Evolutionary conservation across 2,797 vertebrate species (phyloP).

Genomic region (Decapterus maruadsi): DNA sequence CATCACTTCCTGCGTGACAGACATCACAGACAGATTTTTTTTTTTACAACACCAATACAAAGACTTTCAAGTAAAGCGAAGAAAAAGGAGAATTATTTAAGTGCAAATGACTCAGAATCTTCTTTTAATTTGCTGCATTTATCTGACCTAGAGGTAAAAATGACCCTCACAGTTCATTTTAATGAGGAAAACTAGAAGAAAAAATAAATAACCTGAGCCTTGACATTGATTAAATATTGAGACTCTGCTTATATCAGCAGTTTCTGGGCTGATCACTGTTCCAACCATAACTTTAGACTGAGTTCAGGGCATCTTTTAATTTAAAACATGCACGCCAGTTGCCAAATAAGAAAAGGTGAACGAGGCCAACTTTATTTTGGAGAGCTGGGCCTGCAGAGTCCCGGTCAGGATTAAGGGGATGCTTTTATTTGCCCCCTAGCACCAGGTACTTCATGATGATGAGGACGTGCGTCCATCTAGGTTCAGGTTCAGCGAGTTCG

Average conservation of each 20-base stretch:
- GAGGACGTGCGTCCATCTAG: constrained; percentile 7
- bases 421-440: constrained; percentile 5
- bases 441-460: constrained; percentile 38
- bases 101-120: background rate
- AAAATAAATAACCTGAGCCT: background rate
- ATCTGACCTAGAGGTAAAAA: background rate
- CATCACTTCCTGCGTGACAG: constrained; percentile 20
- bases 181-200: constrained; percentile 4
- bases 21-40: background rate
- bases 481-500: constrained; percentile 45
- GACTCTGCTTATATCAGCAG: constrained; percentile 30
- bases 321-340: constrained; percentile 20
- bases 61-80: constrained; percentile 10
- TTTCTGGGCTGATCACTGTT: constrained; percentile 16
- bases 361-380: constrained; percentile 23
- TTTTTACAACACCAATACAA: background rate
- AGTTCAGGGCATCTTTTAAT: constrained; percentile 37
- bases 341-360: constrained; percentile 30
- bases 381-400: constrained; percentile 7
- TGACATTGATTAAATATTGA: constrained; percentile 11
- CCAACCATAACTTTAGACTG: constrained; percentile 29
- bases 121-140: too few species aligned
- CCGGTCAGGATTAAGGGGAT: background rate
- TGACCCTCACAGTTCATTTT: background rate
- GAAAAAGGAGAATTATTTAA: constrained; percentile 1